phyloP scores from a whole-genome alignment of 2,888 invertebrate genomes.

The Congeria kusceri region DNA sequence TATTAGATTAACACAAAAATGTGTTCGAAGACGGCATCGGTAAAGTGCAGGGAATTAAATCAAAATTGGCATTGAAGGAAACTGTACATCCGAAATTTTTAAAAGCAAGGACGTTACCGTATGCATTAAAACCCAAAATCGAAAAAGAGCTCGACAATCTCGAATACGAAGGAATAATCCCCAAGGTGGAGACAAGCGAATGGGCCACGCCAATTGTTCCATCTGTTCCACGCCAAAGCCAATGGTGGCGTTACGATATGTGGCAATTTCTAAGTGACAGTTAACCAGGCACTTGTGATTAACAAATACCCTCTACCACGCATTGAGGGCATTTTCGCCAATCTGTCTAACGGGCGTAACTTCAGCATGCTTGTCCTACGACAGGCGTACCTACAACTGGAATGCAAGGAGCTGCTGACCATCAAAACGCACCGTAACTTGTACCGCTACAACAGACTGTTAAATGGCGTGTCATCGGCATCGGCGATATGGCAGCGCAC shows the following conservation, averaged over 20 bases:
- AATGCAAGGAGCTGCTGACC: slow-evolving; percentile 21
- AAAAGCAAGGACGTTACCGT: slow-evolving; percentile 65
- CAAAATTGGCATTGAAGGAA: slow-evolving; percentile 39
- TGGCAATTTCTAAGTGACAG: slow-evolving; percentile 69
- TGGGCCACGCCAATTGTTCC: slow-evolving; percentile 27
- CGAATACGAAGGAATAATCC: slow-evolving; percentile 19
- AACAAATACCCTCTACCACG: slow-evolving; percentile 73
- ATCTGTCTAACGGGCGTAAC: slow-evolving; percentile 43
- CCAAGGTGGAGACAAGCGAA: slow-evolving; percentile 16
- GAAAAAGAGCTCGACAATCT: slow-evolving; percentile 25
- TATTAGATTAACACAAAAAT: background rate
- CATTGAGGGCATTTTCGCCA: slow-evolving; percentile 68
- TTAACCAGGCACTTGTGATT: slow-evolving; percentile 70
- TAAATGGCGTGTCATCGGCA: slow-evolving; percentile 61
- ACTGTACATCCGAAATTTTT: slow-evolving; percentile 49
- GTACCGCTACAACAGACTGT: slow-evolving; percentile 59
- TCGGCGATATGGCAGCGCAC: slow-evolving; percentile 64
- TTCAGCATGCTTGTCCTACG: slow-evolving; percentile 48
- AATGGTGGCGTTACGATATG: slow-evolving; percentile 54
- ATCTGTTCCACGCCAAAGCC: background rate
- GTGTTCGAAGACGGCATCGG: slow-evolving; percentile 37
- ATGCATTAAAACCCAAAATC: slow-evolving; percentile 40
- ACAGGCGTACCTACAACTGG: slow-evolving; percentile 31
- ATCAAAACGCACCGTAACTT: slow-evolving; percentile 54
- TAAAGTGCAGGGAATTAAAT: slow-evolving; percentile 32